Conservation (phyloP, 2,113 vertebrate species). For the Fregata magnificens region DNA sequence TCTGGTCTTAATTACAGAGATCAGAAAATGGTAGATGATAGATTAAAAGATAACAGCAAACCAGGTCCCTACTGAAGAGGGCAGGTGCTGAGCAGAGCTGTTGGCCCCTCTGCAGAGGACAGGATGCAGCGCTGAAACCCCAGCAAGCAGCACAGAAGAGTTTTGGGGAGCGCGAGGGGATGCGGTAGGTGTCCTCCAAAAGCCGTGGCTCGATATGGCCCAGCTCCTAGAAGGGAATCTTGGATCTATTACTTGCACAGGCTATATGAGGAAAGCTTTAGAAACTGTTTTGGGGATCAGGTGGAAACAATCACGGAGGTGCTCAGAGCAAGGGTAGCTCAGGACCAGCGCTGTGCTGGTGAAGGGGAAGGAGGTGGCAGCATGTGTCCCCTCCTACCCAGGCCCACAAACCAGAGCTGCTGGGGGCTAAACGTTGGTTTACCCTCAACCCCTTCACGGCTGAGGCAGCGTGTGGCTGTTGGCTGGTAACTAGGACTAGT, state of each 20-base stretch:
- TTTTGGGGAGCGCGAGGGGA: neutral
- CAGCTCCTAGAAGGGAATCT: neutral
- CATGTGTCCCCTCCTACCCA: too few relatives aligned
- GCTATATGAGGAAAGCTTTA: neutral
- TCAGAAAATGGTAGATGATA: neutral
- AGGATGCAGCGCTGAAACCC: neutral
- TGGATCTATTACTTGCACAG: neutral
- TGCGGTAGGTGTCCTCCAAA: neutral
- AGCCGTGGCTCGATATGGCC: accelerated
- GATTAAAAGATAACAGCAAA: too few relatives aligned
- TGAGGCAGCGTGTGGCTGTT: neutral
- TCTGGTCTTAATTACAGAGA: neutral
- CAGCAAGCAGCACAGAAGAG: neutral
- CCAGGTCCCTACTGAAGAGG: neutral
- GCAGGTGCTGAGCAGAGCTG: neutral
- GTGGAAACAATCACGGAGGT: neutral
- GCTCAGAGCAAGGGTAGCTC: neutral
- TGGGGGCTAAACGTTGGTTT: neutral
- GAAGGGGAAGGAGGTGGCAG: neutral
- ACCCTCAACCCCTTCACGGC: accelerated
- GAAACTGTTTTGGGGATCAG: neutral
- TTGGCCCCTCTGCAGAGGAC: neutral
- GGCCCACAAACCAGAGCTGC: neutral
- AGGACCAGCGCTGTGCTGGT: neutral
- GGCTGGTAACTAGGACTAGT: neutral